Percentiles rank a stretch among this genome's conserved stretches.
Evolutionary conservation across 2,113 vertebrate genomes (phyloP).

Genomic region (Daubentonia madagascariensis): DNA sequence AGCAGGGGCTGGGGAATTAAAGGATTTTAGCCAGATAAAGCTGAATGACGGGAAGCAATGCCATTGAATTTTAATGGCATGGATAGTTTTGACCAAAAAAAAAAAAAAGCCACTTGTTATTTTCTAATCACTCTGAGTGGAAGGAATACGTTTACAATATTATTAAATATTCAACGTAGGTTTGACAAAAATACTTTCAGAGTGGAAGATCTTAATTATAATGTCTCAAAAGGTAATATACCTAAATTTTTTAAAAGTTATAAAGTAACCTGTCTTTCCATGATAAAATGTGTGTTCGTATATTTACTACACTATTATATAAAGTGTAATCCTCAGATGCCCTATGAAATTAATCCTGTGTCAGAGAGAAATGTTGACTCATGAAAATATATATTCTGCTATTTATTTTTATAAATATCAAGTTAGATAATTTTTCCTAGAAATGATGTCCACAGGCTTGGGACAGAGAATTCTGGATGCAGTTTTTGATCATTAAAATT

Average conservation of each 20-base stretch:
- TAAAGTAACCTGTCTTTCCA: background rate
- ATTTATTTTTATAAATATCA: background rate
- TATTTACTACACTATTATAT: background rate
- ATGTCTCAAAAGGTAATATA: background rate
- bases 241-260: background rate
- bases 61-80: constrained; percentile 77
- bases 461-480: background rate
- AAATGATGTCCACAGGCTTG: background rate
- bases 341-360: background rate
- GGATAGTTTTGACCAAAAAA: constrained; percentile 31
- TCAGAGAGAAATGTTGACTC: background rate
- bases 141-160: constrained; percentile 62
- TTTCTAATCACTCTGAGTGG: constrained; percentile 49
- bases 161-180: constrained; percentile 48
- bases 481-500: background rate
- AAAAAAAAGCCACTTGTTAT: constrained; percentile 55
- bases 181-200: background rate
- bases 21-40: constrained; percentile 77
- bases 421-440: background rate
- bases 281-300: background rate
- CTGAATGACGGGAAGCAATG: constrained; percentile 62
- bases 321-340: background rate
- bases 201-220: background rate
- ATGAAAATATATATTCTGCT: background rate
- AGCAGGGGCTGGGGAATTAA: constrained; percentile 56